Evolutionary conservation across 2,888 invertebrate species (phyloP), one percentile per base, ranked within the genome.

Genomic region (Acanthosepion pharaonis): DNA sequence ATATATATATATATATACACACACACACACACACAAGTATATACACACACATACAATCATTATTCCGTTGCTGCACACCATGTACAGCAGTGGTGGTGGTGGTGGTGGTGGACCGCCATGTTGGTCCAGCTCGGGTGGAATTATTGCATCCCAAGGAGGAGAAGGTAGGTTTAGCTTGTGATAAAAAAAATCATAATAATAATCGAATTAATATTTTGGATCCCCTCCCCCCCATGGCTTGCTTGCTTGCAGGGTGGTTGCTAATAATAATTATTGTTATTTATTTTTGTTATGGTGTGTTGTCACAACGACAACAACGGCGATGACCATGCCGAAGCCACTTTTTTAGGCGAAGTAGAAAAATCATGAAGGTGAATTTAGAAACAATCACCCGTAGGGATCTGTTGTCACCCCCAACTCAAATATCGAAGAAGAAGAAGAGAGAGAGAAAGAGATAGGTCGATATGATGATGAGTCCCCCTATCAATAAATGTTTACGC

Each of bases 51-150:
- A 93, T 42, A 93, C 93, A 93, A n/a, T 53, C 93, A 93, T 49
- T 49, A 93, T 53, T n/a, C 51, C 51, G n/a, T 49, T 49, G n/a
- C 49, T 49, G 49, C 93, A 93, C 53, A 51, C 93, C 28, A 93
- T 93, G 93, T 93, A 93, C 93, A 93, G 53, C 51, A 93, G 93
- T 93, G 48, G 93, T 53, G 49, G 93, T 93, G 93, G 93, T 93
- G 93, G 93, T 93, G 93, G 93, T 78, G 78, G 78, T 78, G 93
- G 93, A 51, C 51, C 93, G 93, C 93, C 93, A 93, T 93, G 93
- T 93, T 93, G 93, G 93, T 93, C 93, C 93, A 93, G 93, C 53
- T 93, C 93, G 93, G 93, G 93, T 93, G 93, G 93, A 93, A 93
- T 93, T 93, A 93, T 93, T 93, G 93, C 93, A 93, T 93, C 93